A percentile compares a stretch with the other conserved stretches of the same genome.
These are phyloP conservation scores for Heterohyrax brucei DNA, from an alignment of 2,797 vertebrate species.

Conservation along the genomic window DNA sequence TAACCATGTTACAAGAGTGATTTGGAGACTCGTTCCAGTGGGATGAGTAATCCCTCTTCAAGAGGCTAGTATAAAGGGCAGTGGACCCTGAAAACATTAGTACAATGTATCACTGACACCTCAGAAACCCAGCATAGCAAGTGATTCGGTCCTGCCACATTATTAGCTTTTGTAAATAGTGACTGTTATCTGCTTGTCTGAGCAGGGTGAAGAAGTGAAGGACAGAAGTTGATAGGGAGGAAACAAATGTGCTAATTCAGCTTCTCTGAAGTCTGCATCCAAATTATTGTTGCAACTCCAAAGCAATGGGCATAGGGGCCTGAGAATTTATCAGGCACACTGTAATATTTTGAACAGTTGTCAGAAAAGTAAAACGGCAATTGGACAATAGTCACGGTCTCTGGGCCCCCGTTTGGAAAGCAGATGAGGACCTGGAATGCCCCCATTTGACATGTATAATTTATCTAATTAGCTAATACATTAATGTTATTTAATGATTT, in stretches of 20 bases:
- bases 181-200: slow-evolving; percentile 71
- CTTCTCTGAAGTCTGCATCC: slow-evolving; percentile 73
- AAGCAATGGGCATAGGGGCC: slow-evolving; percentile 12
- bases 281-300: slow-evolving; percentile 71
- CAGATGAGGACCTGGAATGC: neutral
- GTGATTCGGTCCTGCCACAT: slow-evolving; percentile 63
- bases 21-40: slow-evolving; percentile 12
- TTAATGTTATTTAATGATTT: neutral
- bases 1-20: slow-evolving; percentile 16
- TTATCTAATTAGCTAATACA: too few species aligned
- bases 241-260: slow-evolving; percentile 76
- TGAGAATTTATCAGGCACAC: slow-evolving; percentile 40
- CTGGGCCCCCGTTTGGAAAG: neutral
- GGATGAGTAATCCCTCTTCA: slow-evolving; percentile 54
- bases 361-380: neutral
- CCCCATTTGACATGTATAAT: neutral
- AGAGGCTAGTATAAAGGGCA: slow-evolving; percentile 60
- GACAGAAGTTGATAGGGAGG: slow-evolving; percentile 62
- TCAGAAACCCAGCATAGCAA: slow-evolving; percentile 68
- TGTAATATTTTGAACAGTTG: neutral
- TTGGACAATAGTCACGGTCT: slow-evolving; percentile 29
- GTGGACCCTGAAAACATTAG: slow-evolving; percentile 71
- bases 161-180: slow-evolving; percentile 78
- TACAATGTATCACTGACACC: slow-evolving; percentile 76
- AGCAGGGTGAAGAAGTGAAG: slow-evolving; percentile 70